Evolutionary conservation across 2,113 vertebrate species (phyloP).

Genomic region (Aegithalos caudatus): DNA sequence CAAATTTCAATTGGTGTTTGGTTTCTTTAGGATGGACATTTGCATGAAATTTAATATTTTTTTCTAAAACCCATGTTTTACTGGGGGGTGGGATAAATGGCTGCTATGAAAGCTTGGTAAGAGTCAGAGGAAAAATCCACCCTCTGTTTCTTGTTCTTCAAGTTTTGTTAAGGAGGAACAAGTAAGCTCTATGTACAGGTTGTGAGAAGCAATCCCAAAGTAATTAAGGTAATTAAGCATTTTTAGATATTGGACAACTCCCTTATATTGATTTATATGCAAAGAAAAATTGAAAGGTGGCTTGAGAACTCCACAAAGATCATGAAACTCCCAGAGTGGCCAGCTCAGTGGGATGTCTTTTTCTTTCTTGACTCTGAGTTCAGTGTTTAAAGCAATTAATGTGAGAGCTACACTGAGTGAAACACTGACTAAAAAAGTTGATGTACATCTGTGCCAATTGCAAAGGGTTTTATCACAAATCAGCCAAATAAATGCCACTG

Average conservation of each 20-base stretch:
- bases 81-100: neutral
- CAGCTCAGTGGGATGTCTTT: neutral
- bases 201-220: neutral
- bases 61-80: neutral
- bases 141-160: neutral
- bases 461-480: neutral
- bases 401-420: neutral
- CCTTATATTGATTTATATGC: neutral
- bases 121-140: neutral
- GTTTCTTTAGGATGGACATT: neutral
- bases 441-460: rapidly evolving
- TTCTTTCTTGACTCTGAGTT: neutral
- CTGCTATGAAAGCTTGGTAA: neutral
- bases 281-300: neutral
- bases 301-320: neutral
- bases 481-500: neutral
- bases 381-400: neutral
- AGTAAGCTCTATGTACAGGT: neutral
- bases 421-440: neutral
- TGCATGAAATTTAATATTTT: neutral
- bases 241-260: neutral
- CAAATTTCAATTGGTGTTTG: neutral
- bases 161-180: neutral
- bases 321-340: neutral
- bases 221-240: neutral